Evolutionary conservation across 1,140 invertebrate species (phyloP).

Genomic region (Hycleus phaleratus): DNA sequence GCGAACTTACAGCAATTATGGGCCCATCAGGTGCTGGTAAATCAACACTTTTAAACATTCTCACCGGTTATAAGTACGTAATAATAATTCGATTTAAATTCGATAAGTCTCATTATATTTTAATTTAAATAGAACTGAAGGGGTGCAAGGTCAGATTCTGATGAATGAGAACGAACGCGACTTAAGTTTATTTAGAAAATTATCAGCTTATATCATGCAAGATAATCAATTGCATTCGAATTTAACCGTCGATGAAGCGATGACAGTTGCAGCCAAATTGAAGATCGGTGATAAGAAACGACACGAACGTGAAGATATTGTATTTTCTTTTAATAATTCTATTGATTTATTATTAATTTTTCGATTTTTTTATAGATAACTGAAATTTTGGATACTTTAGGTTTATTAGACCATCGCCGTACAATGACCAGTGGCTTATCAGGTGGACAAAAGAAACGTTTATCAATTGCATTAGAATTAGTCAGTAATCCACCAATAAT

Average conservation of each 20-base stretch:
- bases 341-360: not conserved
- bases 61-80: conserved; percentile 73
- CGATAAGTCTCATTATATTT: not conserved
- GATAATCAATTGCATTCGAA: conserved; percentile 93
- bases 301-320: conserved; percentile 75
- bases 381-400: conserved; percentile 85
- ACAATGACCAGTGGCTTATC: conserved; percentile 87
- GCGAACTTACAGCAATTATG: conserved; percentile 89
- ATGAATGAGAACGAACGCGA: conserved; percentile 84
- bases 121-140: conserved; percentile 52
- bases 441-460: conserved; percentile 91
- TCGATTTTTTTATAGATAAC: conserved; percentile 56
- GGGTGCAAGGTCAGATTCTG: conserved; percentile 69
- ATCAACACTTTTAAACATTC: conserved; percentile 79
- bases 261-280: conserved; percentile 85
- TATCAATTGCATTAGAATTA: conserved; percentile 92
- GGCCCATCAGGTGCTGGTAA: conserved; percentile 89
- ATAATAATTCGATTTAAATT: conserved; percentile 38
- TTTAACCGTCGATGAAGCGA: conserved; percentile 87
- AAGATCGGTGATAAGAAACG: conserved; percentile 71
- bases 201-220: conserved; percentile 97
- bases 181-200: conserved; percentile 82
- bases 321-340: conserved; percentile 43
- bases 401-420: conserved; percentile 74
- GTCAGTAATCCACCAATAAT: conserved; percentile 95